phyloP scores from a whole-genome alignment of 2,888 invertebrate species.

The Aspidapion aeneum region DNA sequence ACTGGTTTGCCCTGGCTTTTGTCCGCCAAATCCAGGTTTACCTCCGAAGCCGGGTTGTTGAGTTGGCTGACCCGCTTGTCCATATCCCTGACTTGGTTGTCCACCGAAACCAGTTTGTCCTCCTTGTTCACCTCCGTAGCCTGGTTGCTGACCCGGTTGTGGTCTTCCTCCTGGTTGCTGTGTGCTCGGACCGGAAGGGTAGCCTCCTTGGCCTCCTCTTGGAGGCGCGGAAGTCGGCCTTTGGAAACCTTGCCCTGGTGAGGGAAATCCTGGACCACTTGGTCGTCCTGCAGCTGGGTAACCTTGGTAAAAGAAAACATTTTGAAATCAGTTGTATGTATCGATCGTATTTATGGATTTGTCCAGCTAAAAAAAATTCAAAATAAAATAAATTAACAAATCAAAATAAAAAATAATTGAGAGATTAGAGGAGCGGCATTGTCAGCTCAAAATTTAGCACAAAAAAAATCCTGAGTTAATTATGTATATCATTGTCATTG shows the following conservation, averaged over 20 bases:
- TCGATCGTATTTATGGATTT: neutral
- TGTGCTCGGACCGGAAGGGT: constrained; percentile 8
- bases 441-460: too few species aligned
- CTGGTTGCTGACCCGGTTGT: neutral
- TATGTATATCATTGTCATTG: too few species aligned
- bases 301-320: constrained; percentile 3
- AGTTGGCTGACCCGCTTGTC: neutral
- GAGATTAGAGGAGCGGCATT: too few species aligned
- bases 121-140: neutral
- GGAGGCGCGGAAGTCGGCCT: constrained; percentile 33
- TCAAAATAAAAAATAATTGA: too few species aligned
- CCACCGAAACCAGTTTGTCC: neutral
- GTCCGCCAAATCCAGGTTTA: neutral
- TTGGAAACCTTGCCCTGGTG: constrained; percentile 15
- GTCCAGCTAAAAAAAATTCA: too few species aligned
- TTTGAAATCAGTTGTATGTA: neutral
- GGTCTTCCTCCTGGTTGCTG: constrained; percentile 3
- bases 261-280: constrained; percentile 12
- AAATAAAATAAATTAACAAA: too few species aligned
- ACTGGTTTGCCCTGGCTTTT: neutral
- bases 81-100: neutral
- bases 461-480: too few species aligned
- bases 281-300: constrained; percentile 17
- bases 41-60: too few species aligned
- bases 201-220: constrained; percentile 31